Percentiles rank a stretch among this genome's conserved stretches.
phyloP scores from a whole-genome alignment of 2,888 invertebrate genomes.

The Cantharis flavilabris region DNA sequence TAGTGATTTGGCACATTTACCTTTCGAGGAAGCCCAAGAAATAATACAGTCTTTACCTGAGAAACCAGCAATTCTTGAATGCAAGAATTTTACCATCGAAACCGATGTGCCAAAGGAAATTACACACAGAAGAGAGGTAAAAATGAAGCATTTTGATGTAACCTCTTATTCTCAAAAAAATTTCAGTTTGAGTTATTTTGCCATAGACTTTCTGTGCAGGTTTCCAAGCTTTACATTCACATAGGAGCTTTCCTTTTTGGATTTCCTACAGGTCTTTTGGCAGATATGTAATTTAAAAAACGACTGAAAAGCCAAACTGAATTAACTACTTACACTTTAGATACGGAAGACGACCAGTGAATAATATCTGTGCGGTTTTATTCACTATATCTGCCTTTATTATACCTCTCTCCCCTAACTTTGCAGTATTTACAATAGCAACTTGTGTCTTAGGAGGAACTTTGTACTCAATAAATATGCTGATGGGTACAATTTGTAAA shows the following conservation, averaged over 20 bases:
- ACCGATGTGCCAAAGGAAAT: not conserved
- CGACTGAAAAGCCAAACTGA: not conserved
- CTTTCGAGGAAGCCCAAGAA: not conserved
- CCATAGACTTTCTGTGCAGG: not conserved
- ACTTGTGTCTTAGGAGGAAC: not conserved
- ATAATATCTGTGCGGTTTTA: not conserved
- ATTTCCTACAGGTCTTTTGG: not conserved
- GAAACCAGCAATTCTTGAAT: not conserved
- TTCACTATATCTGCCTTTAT: not conserved
- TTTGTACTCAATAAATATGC: not conserved
- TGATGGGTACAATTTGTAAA: not conserved
- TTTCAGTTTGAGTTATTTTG: not conserved
- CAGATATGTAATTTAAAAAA: not conserved
- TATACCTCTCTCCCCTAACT: not conserved
- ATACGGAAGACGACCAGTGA: not conserved
- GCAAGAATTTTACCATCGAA: not conserved
- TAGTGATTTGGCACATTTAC: not conserved
- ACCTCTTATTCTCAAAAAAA: not conserved
- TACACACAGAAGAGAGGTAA: not conserved
- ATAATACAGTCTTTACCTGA: not conserved
- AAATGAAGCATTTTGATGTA: not conserved
- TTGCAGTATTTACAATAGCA: not conserved
- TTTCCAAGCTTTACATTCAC: not conserved
- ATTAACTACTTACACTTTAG: not conserved
- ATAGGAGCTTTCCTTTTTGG: not conserved